These are phyloP conservation scores for Drosophila athabasca DNA, from an alignment of 1,140 invertebrate genomes.

Conservation along the genomic window DNA sequence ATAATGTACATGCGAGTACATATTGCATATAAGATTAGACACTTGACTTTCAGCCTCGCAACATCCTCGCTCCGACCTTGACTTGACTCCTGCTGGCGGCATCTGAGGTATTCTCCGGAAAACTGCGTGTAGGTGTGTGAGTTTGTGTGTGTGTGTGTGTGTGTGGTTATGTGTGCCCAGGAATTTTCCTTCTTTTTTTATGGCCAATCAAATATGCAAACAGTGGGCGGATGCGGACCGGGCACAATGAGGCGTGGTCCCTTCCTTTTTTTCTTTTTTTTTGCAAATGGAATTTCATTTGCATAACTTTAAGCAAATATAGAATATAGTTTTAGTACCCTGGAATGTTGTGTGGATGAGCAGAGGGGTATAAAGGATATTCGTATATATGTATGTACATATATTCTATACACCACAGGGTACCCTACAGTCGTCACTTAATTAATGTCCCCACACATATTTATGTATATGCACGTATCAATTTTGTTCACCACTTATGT, in stretches of 20 bases:
- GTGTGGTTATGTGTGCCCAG: neutral
- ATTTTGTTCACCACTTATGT: constrained; percentile 11
- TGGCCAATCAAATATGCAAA: constrained; percentile 80
- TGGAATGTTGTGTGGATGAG: neutral
- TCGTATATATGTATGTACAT: no score
- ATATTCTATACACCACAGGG: no score
- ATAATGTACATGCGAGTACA: constrained; percentile 30
- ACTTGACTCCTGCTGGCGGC: constrained; percentile 16
- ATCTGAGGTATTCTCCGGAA: neutral
- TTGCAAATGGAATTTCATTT: constrained; percentile 72
- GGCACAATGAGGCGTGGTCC: constrained; percentile 32
- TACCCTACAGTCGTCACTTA: no score
- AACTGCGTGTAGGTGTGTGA: neutral
- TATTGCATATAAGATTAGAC: constrained; percentile 48
- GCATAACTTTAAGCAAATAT: constrained; percentile 68
- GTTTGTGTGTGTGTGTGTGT: constrained; percentile 7
- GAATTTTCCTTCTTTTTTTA: constrained; percentile 58
- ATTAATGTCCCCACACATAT: constrained; percentile 11
- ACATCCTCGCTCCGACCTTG: constrained; percentile 59
- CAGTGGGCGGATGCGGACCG: constrained; percentile 25
- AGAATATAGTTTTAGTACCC: constrained; percentile 61
- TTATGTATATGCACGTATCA: neutral
- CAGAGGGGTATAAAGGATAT: constrained; percentile 6
- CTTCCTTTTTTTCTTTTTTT: constrained; percentile 17
- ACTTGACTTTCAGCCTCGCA: constrained; percentile 42